Evolutionary conservation across 2,888 invertebrate species (phyloP), one percentile per base, ranked within the genome.

Genomic region (Homarus gammarus): DNA sequence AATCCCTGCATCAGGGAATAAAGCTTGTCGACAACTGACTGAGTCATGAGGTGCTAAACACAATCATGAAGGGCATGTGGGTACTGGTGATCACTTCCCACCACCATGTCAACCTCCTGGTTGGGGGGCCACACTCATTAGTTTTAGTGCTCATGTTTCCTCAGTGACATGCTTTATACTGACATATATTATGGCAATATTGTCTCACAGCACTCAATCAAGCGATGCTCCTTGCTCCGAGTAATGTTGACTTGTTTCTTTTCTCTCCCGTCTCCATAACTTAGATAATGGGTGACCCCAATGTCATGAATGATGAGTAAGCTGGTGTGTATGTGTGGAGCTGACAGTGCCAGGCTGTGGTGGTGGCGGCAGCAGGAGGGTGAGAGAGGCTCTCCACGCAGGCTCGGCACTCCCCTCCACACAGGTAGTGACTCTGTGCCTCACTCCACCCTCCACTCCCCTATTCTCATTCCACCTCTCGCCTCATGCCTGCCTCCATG

Each of bases 291-390:
- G 89, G 56, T 77, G 89, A 89, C 83, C 89, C 77, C 89, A 84
- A 89, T 89, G 84, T 89, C 84, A 72, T 89, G 89, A 89, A 88
- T 84, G 88, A 84, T 89, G 89, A 89, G 82, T 89, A 84, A 89
- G 89, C 89, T 89, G 89, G 84, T 89, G 86, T 83, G 77, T 84
- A 75, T 89, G 89, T 84, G 84, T 83, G 84, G 89, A 84, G 89
- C 89, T 77, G 89, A 89, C 89, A 89, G 79, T 72, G 87, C 86
- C 86, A 79, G 78, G 86, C 86, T 86, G 86, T 86, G 82, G 87
- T 87, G 87, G 82, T 82, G 83, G 89, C 84, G 84, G 78, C 84
- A 78, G 89, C 89, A 70, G 84, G 89, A 78, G 70, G 72, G 84
- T 84, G 84, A 51, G 72, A 49, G 86, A 72, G 84, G 84, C 75